These are phyloP conservation scores for Tuta absoluta DNA, from an alignment of 2,888 invertebrate species.

Conservation along the genomic window DNA sequence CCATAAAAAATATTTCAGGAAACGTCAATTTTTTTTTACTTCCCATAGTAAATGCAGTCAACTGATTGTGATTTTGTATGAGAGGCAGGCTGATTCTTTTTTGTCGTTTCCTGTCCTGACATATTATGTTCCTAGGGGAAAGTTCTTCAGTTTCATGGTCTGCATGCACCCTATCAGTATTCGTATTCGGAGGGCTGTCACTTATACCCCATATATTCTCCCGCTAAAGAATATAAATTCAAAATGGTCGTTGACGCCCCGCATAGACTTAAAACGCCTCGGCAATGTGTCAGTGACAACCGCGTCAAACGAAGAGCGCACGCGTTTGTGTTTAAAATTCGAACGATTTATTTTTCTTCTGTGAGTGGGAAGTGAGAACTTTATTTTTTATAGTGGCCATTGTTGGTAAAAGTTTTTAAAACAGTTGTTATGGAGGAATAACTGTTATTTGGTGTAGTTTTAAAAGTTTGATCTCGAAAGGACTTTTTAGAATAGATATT, in stretches of 20 bases:
- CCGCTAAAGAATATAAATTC: conserved; percentile 27
- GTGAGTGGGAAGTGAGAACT: conserved; percentile 7
- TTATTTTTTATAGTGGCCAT: not conserved
- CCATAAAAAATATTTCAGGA: too few species aligned
- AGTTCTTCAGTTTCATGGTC: too few species aligned
- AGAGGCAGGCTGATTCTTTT: too few species aligned
- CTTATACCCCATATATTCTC: conserved; percentile 22
- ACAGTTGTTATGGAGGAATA: not conserved
- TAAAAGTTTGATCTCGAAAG: not conserved
- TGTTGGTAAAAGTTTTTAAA: not conserved
- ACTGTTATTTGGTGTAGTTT: not conserved
- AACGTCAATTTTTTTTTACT: too few species aligned
- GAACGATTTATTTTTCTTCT: conserved; percentile 13
- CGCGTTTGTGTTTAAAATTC: conserved; percentile 11
- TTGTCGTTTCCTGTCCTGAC: too few species aligned
- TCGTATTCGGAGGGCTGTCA: too few species aligned
- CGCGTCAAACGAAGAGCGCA: conserved; percentile 11
- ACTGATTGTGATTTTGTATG: too few species aligned
- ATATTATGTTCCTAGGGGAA: too few species aligned
- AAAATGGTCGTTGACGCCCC: conserved; percentile 25
- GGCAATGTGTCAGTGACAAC: conserved; percentile 22
- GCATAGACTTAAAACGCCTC: too few species aligned
- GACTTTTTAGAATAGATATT: not conserved
- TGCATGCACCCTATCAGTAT: too few species aligned
- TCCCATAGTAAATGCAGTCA: too few species aligned